Evolutionary conservation across 1,140 invertebrate genomes (phyloP).

Genomic region (Conus betulinus): DNA sequence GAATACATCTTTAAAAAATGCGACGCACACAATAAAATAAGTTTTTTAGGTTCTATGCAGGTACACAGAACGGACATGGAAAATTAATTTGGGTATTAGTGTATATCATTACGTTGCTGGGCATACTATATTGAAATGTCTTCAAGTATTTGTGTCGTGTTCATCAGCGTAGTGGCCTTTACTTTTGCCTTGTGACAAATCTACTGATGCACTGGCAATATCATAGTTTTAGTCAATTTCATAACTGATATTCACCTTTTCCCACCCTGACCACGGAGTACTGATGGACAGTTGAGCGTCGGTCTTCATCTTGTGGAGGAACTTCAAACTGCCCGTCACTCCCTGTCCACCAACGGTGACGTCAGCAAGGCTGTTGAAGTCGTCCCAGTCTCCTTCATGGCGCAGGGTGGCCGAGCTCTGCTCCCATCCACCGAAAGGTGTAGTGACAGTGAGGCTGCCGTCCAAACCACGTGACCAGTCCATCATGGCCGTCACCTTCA

Average conservation of each 20-base stretch:
- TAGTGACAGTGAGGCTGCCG: constrained; percentile 31
- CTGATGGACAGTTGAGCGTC: constrained; percentile 17
- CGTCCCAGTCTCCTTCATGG: constrained; percentile 30
- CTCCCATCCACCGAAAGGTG: constrained; percentile 34
- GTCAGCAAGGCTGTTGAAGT: constrained; percentile 36
- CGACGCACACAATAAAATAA: neutral
- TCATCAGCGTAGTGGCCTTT: too few relatives aligned
- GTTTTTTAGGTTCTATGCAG: neutral
- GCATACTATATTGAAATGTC: too few relatives aligned
- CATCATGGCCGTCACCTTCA: constrained; percentile 29
- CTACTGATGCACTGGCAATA: too few relatives aligned
- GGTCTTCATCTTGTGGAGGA: constrained; percentile 26
- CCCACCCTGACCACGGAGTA: neutral
- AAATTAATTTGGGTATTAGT: neutral
- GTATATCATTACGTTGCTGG: neutral
- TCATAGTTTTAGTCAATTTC: too few relatives aligned
- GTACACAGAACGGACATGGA: neutral
- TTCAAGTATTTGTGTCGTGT: too few relatives aligned
- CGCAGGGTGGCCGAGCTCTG: constrained; percentile 18
- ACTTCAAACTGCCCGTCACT: constrained; percentile 1
- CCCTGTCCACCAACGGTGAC: constrained; percentile 21
- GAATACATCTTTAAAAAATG: neutral
- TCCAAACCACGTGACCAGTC: constrained; percentile 35
- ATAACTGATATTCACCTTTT: neutral
- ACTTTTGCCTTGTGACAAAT: too few relatives aligned